Evolutionary conservation across 2,797 vertebrate genomes (phyloP), one percentile per base, ranked within the genome.

Genomic region (Anabas testudineus): DNA sequence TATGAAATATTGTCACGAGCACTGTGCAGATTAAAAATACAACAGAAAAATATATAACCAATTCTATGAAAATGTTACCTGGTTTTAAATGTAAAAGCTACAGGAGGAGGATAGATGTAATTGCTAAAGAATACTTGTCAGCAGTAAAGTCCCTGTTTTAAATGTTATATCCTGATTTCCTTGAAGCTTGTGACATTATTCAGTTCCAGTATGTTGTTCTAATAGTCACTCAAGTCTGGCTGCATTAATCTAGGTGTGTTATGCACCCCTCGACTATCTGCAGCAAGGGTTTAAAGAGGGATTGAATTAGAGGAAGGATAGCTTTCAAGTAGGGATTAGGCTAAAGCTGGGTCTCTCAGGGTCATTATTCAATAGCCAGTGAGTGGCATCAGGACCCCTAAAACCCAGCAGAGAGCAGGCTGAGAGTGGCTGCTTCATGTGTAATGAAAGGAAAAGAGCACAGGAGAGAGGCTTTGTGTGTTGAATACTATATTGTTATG

Each of bases 301-400:
- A 76, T 77, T 78, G 86, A 86, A 86, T 84, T 75, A 77, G 85
- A 84, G 80, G 85, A 88, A 87, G 81, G 79, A 78, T 81, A 65
- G 81, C 87, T 92, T 93, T 92, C 87, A 89, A 90, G 80, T 80
- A 60, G 74, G 91, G 84, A 92, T 93, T 90, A 91, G 82, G 71
- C 77, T 76, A 87, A 90, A 88, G 80, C 91, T 47, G 47, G 82
- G 81, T 89, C 88, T 86, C 86, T 70, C 41, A 21, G 82, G 90
- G 89, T 92, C 86, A 88, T 90, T 87, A 85, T 90, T 91, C 89
- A 85, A 85, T 62, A 80, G 71, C 67, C 83, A 56, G 58, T 55
- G 76, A 88, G 87, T 78, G 76, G 86, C 83, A 82, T 64, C 46
- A 67, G 80, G 78, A 85, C 48, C 85, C 74, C 65, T 71, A 51